Evolutionary conservation across 2,797 vertebrate species (phyloP).

Genomic region (Sebastes itinus): DNA sequence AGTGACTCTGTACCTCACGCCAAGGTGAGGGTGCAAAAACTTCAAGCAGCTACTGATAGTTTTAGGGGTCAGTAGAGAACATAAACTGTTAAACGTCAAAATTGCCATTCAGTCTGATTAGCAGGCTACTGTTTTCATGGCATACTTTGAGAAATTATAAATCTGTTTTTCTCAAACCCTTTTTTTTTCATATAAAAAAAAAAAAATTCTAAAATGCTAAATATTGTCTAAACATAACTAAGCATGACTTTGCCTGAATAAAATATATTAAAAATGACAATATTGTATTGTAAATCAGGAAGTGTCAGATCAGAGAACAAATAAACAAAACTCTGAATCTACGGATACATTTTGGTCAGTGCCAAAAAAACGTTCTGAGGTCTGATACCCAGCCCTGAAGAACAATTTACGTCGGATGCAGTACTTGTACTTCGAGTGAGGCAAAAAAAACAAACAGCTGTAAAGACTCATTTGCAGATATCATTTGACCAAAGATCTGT

Average conservation of each 20-base stretch:
- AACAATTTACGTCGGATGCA: background rate
- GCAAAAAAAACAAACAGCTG: background rate
- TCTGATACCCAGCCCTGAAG: background rate
- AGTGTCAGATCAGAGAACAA: too few species aligned
- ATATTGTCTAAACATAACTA: background rate
- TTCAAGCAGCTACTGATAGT: too few species aligned
- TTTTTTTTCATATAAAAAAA: background rate
- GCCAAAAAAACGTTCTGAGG: too few species aligned
- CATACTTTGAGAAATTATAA: background rate
- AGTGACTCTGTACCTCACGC: accelerated
- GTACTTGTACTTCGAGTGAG: background rate
- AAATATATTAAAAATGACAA: too few species aligned
- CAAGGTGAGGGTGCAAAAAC: too few species aligned
- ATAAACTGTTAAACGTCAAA: accelerated
- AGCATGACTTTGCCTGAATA: background rate
- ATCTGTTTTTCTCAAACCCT: background rate
- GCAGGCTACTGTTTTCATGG: background rate
- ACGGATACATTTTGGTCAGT: background rate
- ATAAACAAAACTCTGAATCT: background rate
- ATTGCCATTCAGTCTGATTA: too few species aligned
- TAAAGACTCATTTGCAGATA: slow-evolving; percentile 18
- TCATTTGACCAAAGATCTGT: slow-evolving; percentile 13
- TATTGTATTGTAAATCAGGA: background rate
- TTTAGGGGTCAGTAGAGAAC: too few species aligned
- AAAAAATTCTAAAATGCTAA: background rate